These are phyloP conservation scores for Nasonia oneida DNA, from an alignment of 2,888 invertebrate genomes.

Conservation along the genomic window DNA sequence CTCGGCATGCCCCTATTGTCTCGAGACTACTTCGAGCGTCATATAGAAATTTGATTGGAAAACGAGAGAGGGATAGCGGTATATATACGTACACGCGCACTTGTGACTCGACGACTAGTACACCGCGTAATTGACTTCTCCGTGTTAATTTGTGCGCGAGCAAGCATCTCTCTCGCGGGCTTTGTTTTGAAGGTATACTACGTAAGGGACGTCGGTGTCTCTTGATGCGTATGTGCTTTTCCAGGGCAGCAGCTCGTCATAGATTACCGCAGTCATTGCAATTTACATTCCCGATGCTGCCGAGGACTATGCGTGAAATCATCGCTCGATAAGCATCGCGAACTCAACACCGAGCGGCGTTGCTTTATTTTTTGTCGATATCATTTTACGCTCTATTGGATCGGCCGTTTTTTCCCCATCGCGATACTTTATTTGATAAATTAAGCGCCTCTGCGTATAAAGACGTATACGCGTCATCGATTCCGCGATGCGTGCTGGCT, in stretches of 20 bases:
- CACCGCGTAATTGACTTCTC: slow-evolving; percentile 35
- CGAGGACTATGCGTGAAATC: slow-evolving; percentile 33
- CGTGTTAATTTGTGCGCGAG: slow-evolving; percentile 18
- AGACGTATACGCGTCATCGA: background rate
- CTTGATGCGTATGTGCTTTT: background rate
- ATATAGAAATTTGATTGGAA: slow-evolving; percentile 48
- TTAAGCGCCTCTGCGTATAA: background rate
- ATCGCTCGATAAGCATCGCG: slow-evolving; percentile 32
- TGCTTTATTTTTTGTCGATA: slow-evolving; percentile 1
- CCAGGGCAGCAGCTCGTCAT: background rate
- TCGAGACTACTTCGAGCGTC: background rate
- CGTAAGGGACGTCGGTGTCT: background rate
- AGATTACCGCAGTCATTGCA: slow-evolving; percentile 40
- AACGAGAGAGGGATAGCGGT: background rate
- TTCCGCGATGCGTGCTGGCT: background rate
- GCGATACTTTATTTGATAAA: slow-evolving; percentile 14
- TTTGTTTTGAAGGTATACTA: slow-evolving; percentile 17
- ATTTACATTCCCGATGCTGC: slow-evolving; percentile 39
- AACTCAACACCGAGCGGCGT: background rate
- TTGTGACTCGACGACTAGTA: slow-evolving; percentile 21
- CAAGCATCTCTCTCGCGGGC: background rate
- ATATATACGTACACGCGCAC: background rate
- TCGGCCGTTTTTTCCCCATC: background rate
- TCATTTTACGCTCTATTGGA: slow-evolving; percentile 11
- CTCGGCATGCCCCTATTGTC: slow-evolving; percentile 25